Conservation (phyloP, 2,888 invertebrate genomes). For the Beris morrisii region DNA sequence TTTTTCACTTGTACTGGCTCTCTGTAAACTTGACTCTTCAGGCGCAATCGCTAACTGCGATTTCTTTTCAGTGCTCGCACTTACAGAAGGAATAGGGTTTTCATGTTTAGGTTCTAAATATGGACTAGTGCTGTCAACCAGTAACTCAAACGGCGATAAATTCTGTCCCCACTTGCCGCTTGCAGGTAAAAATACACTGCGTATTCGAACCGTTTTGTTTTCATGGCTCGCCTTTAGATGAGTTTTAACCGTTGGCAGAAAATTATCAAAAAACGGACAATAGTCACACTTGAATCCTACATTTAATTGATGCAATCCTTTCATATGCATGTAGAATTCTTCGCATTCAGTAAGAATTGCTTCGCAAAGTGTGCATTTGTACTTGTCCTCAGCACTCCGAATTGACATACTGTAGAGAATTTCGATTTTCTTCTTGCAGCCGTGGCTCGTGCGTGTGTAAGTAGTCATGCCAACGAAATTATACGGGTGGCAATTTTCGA, state of each 20-base stretch:
- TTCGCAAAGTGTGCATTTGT: slow-evolving; percentile 20
- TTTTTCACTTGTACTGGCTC: too few relatives aligned
- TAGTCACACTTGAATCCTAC: slow-evolving; percentile 17
- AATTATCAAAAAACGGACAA: slow-evolving; percentile 13
- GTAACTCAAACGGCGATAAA: slow-evolving; percentile 11
- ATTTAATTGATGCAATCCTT: slow-evolving; percentile 14
- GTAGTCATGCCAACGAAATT: slow-evolving; percentile 9
- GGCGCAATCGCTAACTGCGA: too few relatives aligned
- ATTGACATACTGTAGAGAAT: slow-evolving; percentile 16
- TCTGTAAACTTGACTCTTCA: too few relatives aligned
- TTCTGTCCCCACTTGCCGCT: slow-evolving; percentile 19
- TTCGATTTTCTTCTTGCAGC: slow-evolving; percentile 16
- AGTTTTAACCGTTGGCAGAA: neutral
- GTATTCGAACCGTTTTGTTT: neutral
- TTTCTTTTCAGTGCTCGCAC: too few relatives aligned
- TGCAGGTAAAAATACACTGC: slow-evolving; percentile 15
- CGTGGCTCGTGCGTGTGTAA: neutral
- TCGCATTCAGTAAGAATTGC: slow-evolving; percentile 22
- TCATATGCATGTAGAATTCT: slow-evolving; percentile 19
- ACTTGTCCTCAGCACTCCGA: slow-evolving; percentile 19
- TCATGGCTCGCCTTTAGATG: slow-evolving; percentile 2
- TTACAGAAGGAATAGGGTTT: too few relatives aligned
- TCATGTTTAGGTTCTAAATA: too few relatives aligned
- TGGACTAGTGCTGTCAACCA: slow-evolving; percentile 1
- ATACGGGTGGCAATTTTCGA: slow-evolving; percentile 20